A percentile compares a stretch with the other conserved stretches of the same genome.
Conservation (phyloP, 2,888 invertebrate species). For the Cephalotes varians region DNA sequence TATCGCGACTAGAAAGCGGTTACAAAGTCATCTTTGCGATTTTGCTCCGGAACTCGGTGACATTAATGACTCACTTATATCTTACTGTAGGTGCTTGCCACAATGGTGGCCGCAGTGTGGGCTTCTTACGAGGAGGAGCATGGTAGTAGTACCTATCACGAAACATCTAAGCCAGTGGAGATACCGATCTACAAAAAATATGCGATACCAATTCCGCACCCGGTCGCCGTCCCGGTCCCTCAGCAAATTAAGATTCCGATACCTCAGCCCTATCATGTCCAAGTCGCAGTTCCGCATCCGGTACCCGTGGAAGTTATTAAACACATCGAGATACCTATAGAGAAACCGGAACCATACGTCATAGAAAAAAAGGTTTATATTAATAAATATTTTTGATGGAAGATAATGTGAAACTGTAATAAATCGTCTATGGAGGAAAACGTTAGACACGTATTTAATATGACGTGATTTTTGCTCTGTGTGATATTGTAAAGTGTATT, state of each 20-base stretch:
- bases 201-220: constrained; percentile 88
- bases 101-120: constrained; percentile 70
- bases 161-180: constrained; percentile 81
- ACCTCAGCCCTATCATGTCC: constrained; percentile 88
- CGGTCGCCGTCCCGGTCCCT: constrained; percentile 87
- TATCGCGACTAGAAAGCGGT: constrained; percentile 33
- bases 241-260: constrained; percentile 88
- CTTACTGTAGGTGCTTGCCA: constrained; percentile 77
- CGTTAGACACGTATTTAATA: neutral
- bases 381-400: neutral
- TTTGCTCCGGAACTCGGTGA: neutral
- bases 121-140: constrained; percentile 80
- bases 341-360: constrained; percentile 88
- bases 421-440: neutral
- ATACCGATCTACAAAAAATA: constrained; percentile 83
- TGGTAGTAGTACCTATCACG: constrained; percentile 80
- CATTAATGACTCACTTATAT: constrained; percentile 6
- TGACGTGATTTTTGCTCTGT: neutral
- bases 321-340: constrained; percentile 88
- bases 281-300: constrained; percentile 85
- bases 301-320: constrained; percentile 86
- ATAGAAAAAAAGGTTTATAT: constrained; percentile 87
- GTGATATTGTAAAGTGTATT: neutral
- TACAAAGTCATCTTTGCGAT: neutral
- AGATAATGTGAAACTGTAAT: neutral